phyloP scores from a whole-genome alignment of 2,113 vertebrate species.

The Tachysurus fulvidraco region DNA sequence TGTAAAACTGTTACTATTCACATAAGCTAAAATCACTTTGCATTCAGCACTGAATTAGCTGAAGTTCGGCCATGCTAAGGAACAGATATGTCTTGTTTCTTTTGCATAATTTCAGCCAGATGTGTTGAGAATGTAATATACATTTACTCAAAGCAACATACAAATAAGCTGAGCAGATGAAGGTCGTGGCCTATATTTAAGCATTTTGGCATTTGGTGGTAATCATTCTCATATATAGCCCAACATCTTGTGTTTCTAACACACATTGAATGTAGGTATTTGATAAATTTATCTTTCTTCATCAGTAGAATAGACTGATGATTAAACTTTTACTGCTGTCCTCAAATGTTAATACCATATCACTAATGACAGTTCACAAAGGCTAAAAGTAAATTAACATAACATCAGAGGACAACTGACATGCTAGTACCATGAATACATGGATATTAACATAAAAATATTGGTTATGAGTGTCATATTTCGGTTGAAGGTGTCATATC shows the following conservation, averaged over 20 bases:
- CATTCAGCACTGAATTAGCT: not conserved
- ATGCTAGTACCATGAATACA: slow-evolving; percentile 59
- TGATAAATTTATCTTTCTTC: not conserved
- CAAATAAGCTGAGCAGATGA: not conserved
- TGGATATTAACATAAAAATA: slow-evolving; percentile 57
- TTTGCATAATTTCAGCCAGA: not conserved
- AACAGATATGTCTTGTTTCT: not conserved
- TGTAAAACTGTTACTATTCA: not conserved
- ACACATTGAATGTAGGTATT: not conserved
- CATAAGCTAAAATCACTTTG: not conserved
- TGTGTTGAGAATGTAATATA: not conserved
- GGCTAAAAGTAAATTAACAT: slow-evolving; percentile 61
- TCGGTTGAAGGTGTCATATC: slow-evolving; percentile 39
- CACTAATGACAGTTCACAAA: slow-evolving; percentile 58
- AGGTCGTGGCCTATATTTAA: too few relatives aligned
- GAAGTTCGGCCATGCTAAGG: not conserved
- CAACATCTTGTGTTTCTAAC: not conserved
- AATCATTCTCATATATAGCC: not conserved
- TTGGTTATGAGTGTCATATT: slow-evolving; percentile 31
- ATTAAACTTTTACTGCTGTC: slow-evolving; percentile 39
- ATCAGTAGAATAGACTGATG: slow-evolving; percentile 11
- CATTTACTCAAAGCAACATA: not conserved
- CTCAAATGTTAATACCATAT: slow-evolving; percentile 43
- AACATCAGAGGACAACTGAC: slow-evolving; percentile 57
- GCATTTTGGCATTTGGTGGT: not conserved